Evolutionary conservation across 2,113 vertebrate genomes (phyloP), one percentile per base, ranked within the genome.

Genomic region (Parus major): DNA sequence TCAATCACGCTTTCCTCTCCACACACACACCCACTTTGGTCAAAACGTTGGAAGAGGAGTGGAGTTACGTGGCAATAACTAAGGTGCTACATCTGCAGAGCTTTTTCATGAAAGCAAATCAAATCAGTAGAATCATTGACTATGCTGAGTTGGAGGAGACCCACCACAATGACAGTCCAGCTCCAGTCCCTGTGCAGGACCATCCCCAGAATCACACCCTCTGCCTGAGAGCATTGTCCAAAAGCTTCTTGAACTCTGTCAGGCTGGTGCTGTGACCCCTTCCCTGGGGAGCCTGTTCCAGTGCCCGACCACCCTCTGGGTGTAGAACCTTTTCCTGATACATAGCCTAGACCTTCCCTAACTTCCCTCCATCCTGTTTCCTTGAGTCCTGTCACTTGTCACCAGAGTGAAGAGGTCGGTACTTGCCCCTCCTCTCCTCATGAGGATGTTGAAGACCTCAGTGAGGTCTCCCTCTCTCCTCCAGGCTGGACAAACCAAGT

Each of bases 261-360:
- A 12, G n/a, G 4, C 29, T 49, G 41, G 17, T 19, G n/a, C 61
- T 46, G 46, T 29, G 16, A 8, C 16, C 39, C 2, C 24, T 69
- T 35, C 15, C 33, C 27, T 33, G 22, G 52, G 27, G 33, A 23
- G 10, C 42, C 24, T 65, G 10, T 33, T 33, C 23, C 29, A 68
- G 29, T 35, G 41, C 41, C 39, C 0, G 0, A 1, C 3, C 21
- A 35, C 11, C 24, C 16, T 22, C 11, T 53, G n/a, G 16, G 2
- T 12, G n/a, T 68, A 22, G 29, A 61, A 47, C 17, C 6, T 68
- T 33, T 39, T 29, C 21, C 24, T 41, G 29, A 27, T 27, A 31
- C 1, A 21, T 21, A 47, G 10, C 29, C 24, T 47, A 60, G 22
- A 47, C 6, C 17, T 47, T 29, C 9, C 39, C 61, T 35, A 29